Evolutionary conservation across 64 coral and sea anemone species (phyloP).

Genomic region (Astreopora myriophthalma): DNA sequence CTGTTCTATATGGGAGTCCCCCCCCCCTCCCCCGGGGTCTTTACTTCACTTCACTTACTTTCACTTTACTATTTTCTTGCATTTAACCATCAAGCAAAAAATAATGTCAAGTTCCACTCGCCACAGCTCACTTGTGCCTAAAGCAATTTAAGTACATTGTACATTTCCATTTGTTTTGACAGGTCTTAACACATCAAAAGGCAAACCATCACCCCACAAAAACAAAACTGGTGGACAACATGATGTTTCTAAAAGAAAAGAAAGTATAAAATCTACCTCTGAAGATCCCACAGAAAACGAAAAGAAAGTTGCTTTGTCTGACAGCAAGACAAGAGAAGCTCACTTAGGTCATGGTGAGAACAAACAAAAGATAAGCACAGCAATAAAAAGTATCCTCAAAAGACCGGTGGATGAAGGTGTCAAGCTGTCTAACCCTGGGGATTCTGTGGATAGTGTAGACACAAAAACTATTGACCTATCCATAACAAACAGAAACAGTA

Average conservation of each 20-base stretch:
- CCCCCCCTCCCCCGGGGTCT: no score
- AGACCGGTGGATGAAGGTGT: not conserved
- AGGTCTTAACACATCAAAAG: slow-evolving; percentile 26
- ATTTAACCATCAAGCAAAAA: no score
- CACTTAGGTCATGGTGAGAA: not conserved
- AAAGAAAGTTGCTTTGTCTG: not conserved
- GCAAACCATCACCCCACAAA: not conserved
- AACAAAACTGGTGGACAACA: not conserved
- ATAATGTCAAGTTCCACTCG: no score
- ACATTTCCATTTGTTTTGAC: not conserved
- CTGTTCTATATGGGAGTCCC: no score
- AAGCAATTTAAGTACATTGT: no score
- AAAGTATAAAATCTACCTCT: not conserved
- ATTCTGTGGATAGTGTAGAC: not conserved
- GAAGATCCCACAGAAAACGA: not conserved
- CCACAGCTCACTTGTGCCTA: no score
- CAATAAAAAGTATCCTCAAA: slow-evolving; percentile 1
- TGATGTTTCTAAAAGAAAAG: not conserved
- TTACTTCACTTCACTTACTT: no score
- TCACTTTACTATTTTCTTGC: no score
- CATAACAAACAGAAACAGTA: not conserved
- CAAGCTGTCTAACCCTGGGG: not conserved
- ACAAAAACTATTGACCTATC: not conserved
- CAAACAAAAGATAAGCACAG: not conserved
- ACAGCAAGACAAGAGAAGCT: not conserved